Evolutionary conservation across 2,888 invertebrate species (phyloP), one percentile per base, ranked within the genome.

Genomic region (Chesias legatella): DNA sequence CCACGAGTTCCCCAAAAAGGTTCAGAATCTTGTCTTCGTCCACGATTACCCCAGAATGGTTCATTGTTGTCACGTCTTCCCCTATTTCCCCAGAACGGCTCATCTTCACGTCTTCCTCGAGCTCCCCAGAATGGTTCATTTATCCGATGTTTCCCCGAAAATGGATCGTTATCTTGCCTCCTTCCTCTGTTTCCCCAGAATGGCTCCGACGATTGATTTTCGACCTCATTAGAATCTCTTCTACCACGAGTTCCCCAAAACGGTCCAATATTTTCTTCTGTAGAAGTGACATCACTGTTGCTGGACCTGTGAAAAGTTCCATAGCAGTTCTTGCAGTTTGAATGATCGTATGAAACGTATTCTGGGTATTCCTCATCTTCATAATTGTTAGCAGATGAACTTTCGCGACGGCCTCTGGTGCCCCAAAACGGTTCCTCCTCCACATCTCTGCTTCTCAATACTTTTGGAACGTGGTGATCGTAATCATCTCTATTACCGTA

Each of bases 11-110:
- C 72, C 76, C 73, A 74, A 57, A 79, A 78, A 0, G 76, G 76
- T 42, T 71, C 67, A 7, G 46, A 30, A 1, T 78, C 74, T 6
- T 74, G 66, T 24, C 69, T 57, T 30, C 70, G 58, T 0, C 89
- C 90, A 11, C 88, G 67, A 43, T 82, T 88, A 1, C 86, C 89
- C 89, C 89, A 89, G 58, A 89, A 89, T 0, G 86, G 88, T 4
- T 67, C 67, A 22, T 48, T 49, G 1, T 69, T 63, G 24, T 67
- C 61, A 25, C 69, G 52, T 37, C 85, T 80, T n/a, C 89, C 81
- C 34, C 73, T 53, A 34, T 68, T 78, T 7, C 71, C 75, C 76
- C 72, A 74, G 53, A 80, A 85, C 30, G 78, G 79, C 43, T 51
- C 48, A 8, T 56, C 51, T 10, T 62, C 46, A 6, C 56, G 43